phyloP scores from a whole-genome alignment of 2,113 vertebrate genomes.

The Sterrhoptilus dennistouni region DNA sequence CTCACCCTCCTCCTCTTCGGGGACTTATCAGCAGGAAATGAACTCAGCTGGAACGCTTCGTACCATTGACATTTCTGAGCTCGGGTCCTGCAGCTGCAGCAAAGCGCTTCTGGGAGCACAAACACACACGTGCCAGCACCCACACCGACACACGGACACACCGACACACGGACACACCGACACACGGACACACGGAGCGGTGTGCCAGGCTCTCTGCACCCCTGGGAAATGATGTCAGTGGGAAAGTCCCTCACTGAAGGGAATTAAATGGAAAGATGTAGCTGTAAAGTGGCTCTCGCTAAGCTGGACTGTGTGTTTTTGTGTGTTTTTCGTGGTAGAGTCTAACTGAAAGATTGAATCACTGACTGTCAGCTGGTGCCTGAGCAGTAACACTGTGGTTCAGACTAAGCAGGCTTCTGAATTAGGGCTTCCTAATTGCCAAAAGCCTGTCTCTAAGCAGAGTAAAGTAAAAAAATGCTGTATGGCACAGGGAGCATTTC shows the following conservation, averaged over 20 bases:
- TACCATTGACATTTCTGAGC: slow-evolving; percentile 17
- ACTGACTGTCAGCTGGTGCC: background rate
- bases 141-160: fast-evolving
- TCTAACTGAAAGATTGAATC: background rate
- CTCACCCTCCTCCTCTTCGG: slow-evolving; percentile 55
- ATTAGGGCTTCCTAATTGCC: background rate
- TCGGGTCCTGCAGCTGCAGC: slow-evolving; percentile 66
- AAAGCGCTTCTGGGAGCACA: background rate
- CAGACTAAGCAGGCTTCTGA: background rate
- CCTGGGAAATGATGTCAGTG: background rate
- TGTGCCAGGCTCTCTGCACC: background rate
- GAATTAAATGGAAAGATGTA: background rate
- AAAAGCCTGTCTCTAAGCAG: background rate
- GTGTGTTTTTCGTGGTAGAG: fast-evolving
- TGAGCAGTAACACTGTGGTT: background rate
- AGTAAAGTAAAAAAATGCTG: background rate
- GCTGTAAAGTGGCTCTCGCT: background rate
- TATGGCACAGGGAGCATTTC: background rate
- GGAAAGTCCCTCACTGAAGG: background rate
- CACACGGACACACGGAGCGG: fast-evolving
- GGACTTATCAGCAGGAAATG: slow-evolving; percentile 72
- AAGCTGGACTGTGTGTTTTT: background rate
- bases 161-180: too few relatives aligned
- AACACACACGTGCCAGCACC: background rate
- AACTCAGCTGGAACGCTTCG: slow-evolving; percentile 61